phyloP scores from a whole-genome alignment of 2,888 invertebrate genomes.

The Dicyrtoma fusca region DNA sequence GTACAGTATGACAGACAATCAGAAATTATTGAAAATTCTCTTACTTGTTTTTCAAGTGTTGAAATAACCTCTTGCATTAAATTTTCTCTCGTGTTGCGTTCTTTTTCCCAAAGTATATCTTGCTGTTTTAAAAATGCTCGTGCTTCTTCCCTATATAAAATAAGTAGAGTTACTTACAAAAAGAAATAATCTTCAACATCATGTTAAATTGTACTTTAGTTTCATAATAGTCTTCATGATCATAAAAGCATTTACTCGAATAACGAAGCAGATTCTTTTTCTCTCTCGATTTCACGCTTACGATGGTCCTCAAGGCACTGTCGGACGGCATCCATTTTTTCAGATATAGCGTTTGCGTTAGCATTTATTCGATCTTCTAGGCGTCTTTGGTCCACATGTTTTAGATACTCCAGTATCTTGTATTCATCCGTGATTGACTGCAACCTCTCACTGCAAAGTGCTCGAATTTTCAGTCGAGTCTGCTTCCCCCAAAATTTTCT shows the following conservation, averaged over 20 bases:
- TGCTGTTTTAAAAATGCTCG: slow-evolving; percentile 27
- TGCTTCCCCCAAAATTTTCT: slow-evolving; percentile 37
- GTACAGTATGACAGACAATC: too few relatives aligned
- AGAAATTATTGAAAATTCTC: too few relatives aligned
- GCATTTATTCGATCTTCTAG: slow-evolving; percentile 9
- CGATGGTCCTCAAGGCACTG: slow-evolving; percentile 27
- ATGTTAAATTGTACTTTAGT: too few relatives aligned
- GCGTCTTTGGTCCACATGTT: slow-evolving; percentile 27
- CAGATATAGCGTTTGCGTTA: not conserved
- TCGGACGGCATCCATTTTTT: slow-evolving; percentile 25
- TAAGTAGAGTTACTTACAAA: too few relatives aligned
- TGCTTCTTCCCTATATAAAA: slow-evolving; percentile 31
- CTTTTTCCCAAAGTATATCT: slow-evolving; percentile 32
- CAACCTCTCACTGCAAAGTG: slow-evolving; percentile 31
- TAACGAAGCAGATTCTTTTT: slow-evolving; percentile 28
- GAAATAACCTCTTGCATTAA: slow-evolving; percentile 29
- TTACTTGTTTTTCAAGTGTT: slow-evolving; percentile 31
- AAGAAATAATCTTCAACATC: slow-evolving; percentile 1
- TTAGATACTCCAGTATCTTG: slow-evolving; percentile 30
- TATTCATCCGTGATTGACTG: slow-evolving; percentile 28
- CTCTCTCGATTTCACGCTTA: slow-evolving; percentile 26
- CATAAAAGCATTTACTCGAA: slow-evolving; percentile 30
- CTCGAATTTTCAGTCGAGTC: slow-evolving; percentile 33
- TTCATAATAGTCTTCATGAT: not conserved
- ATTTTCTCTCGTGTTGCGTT: slow-evolving; percentile 29